Base-by-base conservation (phyloP, 2,113 vertebrate genomes). In the Notothenia coriiceps region DNA sequence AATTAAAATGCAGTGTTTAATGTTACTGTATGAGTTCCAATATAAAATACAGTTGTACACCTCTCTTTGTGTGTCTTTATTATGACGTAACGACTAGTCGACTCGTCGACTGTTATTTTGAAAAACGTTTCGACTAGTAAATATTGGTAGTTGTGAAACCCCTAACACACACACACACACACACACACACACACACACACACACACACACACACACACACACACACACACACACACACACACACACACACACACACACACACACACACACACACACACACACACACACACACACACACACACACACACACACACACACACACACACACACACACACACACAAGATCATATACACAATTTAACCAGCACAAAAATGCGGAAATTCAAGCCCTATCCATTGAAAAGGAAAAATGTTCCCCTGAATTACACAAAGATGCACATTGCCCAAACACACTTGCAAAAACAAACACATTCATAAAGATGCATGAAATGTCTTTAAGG, bases 311-410 rank as follows among this genome's bases (percentile, higher is more conserved):
- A 59, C 17, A 33, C 61, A n/a, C 44, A n/a, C 52, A 59, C 60
- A 46, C 75, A 80, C 35, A 68, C 4, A 44, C 10, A 84, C 43
- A 20, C 17, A 65, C 66, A 56, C 29, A 69, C 70, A 64, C 67
- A 75, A 44, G 64, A 73, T 22, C 44, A 70, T 79, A 67, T 57
- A 73, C 64, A 65, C 77, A 85, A 55, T 83, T 77, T 73, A 33
- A 61, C 59, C 17, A 33, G 54, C 56, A 67, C 20, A 70, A 60
- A 80, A 70, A 78, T 76, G 71, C 67, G 56, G 70, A 84, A 81
- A 82, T 69, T 80, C 86, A 86, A 87, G 79, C 81, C 79, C 62
- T 55, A 72, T 81, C 77, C 25, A 79, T 29, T 22, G 35, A 51
- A 59, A 60, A 40, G 35, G 35, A 73, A 57, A 62, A 61, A 57